Base-by-base conservation (phyloP, 1,140 invertebrate genomes). In the Drosophila ironensis region DNA sequence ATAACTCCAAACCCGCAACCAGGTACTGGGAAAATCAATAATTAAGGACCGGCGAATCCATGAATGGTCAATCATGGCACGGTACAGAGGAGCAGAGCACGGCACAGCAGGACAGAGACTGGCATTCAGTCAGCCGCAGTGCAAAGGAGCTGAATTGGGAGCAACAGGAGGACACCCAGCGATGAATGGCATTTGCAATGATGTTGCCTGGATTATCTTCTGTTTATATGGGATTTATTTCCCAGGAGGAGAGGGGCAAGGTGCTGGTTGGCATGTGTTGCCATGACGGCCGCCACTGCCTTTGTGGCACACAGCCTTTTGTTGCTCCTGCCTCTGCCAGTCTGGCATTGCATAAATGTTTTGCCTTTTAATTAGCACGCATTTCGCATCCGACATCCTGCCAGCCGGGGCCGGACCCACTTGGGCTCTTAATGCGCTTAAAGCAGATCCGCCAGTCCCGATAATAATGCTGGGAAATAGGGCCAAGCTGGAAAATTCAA, bases 141-240 rank as follows among this genome's bases (percentile, higher is more conserved):
- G 46, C 27, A 52, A 52, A 48, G 46, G 54, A 33, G 47, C 17
- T 25, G 33, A 14, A 61, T 33, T 11, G 22, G 37, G 40, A 48
- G 57, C 20, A 33, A 28, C 28, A 40, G 54, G 35, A 40, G 54
- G 35, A 28, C 61, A 52, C 52, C 35, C 30, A 42, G 33, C 75
- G 54, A 69, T 80, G 61, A 63, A 77, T 82, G 72, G 64, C 57
- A 72, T 84, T 77, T 53, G 73, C 69, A 51, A 66, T 73, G 68
- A 76, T 84, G 63, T 78, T 78, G 47, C 41, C 64, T 37, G 78
- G 78, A 84, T 84, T 84, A 84, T 84, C 78, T 86, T 72, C 78
- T 86, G 78, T 84, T 84, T 84, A 84, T 84, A 86, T 86, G 78
- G 57, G 80, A 84, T 84, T 84, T 86, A 78, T 84, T 78, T 64